Evolutionary conservation across 1,140 invertebrate species (phyloP).

Genomic region (Leptinotarsa texana): DNA sequence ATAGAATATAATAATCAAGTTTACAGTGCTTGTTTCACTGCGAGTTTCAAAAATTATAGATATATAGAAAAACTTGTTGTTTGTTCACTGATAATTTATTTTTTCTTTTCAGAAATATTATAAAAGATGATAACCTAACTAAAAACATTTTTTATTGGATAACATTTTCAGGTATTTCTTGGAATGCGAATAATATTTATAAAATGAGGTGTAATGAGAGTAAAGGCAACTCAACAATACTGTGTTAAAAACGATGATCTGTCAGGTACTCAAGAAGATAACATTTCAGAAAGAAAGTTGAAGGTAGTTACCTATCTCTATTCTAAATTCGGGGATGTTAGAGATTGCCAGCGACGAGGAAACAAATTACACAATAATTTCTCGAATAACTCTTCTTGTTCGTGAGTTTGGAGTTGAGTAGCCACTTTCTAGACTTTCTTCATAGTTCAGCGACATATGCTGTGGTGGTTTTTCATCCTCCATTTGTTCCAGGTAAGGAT

Average conservation of each 20-base stretch:
- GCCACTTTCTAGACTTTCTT: constrained; percentile 88
- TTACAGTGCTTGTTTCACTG: too few relatives aligned
- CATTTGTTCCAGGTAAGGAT: constrained; percentile 82
- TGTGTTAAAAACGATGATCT: constrained; percentile 15
- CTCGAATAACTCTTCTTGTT: constrained; percentile 85
- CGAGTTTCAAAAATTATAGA: too few relatives aligned
- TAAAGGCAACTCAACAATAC: constrained; percentile 15
- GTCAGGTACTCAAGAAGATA: constrained; percentile 39
- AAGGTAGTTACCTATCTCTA: not conserved
- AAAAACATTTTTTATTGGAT: too few relatives aligned
- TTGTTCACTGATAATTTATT: too few relatives aligned
- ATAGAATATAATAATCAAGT: too few relatives aligned
- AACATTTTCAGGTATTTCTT: too few relatives aligned
- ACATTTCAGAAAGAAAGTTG: not conserved
- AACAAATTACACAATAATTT: constrained; percentile 85
- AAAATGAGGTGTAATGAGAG: not conserved
- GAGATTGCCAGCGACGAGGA: not conserved
- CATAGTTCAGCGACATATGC: constrained; percentile 84
- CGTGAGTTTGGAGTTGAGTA: constrained; percentile 92
- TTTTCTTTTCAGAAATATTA: too few relatives aligned
- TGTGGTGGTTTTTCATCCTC: constrained; percentile 76
- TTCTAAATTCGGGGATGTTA: not conserved
- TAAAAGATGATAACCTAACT: too few relatives aligned
- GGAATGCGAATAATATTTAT: not conserved
- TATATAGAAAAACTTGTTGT: too few relatives aligned